Evolutionary conservation across 2,113 vertebrate species (phyloP), one percentile per base, ranked within the genome.

Genomic region (Platysteira castanea): DNA sequence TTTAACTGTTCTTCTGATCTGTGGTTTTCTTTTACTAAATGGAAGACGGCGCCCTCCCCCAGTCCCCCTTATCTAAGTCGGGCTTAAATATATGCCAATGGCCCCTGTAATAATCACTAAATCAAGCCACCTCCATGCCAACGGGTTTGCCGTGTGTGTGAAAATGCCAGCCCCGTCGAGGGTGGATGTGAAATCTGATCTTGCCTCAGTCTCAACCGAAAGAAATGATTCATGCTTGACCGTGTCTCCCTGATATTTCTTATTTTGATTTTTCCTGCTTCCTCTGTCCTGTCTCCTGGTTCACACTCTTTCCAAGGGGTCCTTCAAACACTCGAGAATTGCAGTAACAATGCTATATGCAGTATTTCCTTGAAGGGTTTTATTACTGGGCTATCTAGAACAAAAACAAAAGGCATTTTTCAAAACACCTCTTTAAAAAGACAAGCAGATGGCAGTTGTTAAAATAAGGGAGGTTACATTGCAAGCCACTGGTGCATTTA

Each of bases 141-240:
- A 20, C 6, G 6, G 44, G 57, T 49, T 85, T 65, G 75, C 80
- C 69, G 35, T 15, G 60, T 60, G 41, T 70, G 31, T 61, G 86
- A 81, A 86, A 93, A 88, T 27, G 81, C 67, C 81, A 75, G 67
- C 49, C 71, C 42, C 4, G 6, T 75, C 24, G 15, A 93, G 69
- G 60, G 88, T 89, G 92, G 61, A 64, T 94, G n/a, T 84, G 96
- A 96, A 96, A 96, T 56, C 60, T 93, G 96, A 96, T 92, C 92
- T 92, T 60, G 65, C 76, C 64, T 75, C 3, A 7, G 68, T 71
- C 93, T 93, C 79, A 95, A 18, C 73, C 2, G 44, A 90, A 85
- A 93, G 75, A 92, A 87, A 87, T 95, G 90, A 95, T 94, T 96
- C 96, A 97, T 84, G 95, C 80, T 93, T 92, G 84, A 90, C 90